phyloP scores from a whole-genome alignment of 2,888 invertebrate species.

The Tryphoninae sp. region DNA sequence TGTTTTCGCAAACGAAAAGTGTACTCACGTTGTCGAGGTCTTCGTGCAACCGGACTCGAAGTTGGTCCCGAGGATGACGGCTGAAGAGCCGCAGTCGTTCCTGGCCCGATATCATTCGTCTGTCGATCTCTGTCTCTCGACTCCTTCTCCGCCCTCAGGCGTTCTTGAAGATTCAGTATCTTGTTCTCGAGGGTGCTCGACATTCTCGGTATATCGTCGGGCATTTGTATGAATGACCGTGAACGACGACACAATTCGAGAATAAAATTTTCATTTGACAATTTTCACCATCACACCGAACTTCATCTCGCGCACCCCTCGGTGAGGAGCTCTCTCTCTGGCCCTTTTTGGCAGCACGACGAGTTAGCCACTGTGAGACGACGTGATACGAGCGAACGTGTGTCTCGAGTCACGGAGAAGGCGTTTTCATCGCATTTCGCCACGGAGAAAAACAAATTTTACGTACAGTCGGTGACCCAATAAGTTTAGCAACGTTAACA shows the following conservation, averaged over 20 bases:
- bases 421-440: slow-evolving; percentile 24
- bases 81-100: slow-evolving; percentile 77
- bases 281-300: slow-evolving; percentile 77
- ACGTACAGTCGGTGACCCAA: not conserved
- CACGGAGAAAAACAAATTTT: not conserved
- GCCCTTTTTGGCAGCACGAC: slow-evolving; percentile 66
- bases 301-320: slow-evolving; percentile 69
- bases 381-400: slow-evolving; percentile 36
- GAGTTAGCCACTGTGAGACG: slow-evolving; percentile 35
- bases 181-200: slow-evolving; percentile 90
- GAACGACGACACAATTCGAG: slow-evolving; percentile 33
- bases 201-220: slow-evolving; percentile 81
- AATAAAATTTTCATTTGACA: slow-evolving; percentile 73
- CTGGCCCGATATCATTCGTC: slow-evolving; percentile 81
- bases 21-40: slow-evolving; percentile 86
- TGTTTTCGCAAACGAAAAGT: slow-evolving; percentile 4
- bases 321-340: slow-evolving; percentile 68
- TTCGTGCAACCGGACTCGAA: slow-evolving; percentile 78
- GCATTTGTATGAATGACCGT: slow-evolving; percentile 46
- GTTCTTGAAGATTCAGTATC: slow-evolving; percentile 91
- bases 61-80: slow-evolving; percentile 78
- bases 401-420: slow-evolving; percentile 52
- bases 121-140: slow-evolving; percentile 84
- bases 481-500: not conserved
- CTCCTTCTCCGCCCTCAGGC: slow-evolving; percentile 88